phyloP scores from a whole-genome alignment of 2,797 vertebrate species.

The Eurystomus glaucurus region DNA sequence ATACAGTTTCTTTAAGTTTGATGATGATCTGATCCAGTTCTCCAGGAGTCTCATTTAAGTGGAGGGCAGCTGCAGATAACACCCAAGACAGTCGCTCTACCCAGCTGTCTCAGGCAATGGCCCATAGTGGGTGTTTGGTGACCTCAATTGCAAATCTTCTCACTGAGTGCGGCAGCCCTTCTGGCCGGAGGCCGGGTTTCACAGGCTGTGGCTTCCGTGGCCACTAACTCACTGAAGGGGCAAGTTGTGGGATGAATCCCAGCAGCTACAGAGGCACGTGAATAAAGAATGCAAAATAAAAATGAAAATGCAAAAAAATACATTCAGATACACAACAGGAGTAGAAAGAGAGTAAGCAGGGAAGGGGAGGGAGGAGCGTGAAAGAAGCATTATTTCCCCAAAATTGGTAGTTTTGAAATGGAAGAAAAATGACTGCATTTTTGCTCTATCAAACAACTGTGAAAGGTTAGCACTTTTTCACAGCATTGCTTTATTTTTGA shows the following conservation, averaged over 20 bases:
- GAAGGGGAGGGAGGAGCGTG: neutral
- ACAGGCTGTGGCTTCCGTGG: neutral
- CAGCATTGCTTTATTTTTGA: slow-evolving; percentile 19
- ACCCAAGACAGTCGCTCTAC: neutral
- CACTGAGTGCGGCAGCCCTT: neutral
- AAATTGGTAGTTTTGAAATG: neutral
- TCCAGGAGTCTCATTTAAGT: neutral
- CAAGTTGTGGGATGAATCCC: neutral
- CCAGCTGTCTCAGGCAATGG: neutral
- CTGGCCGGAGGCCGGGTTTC: neutral
- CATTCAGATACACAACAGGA: neutral
- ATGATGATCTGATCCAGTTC: neutral
- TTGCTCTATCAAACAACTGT: neutral
- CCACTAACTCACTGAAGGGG: neutral
- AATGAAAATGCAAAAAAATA: neutral
- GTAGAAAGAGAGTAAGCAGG: neutral
- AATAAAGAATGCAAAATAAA: neutral
- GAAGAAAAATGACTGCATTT: neutral
- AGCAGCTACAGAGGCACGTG: neutral
- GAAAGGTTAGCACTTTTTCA: neutral
- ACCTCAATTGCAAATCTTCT: neutral
- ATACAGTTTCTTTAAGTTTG: neutral
- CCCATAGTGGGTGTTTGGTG: fast-evolving
- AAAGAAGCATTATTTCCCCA: neutral
- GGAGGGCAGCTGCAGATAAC: neutral